These are phyloP conservation scores for Ceraclea dissimilis DNA, from an alignment of 2,888 invertebrate genomes.

Conservation along the genomic window DNA sequence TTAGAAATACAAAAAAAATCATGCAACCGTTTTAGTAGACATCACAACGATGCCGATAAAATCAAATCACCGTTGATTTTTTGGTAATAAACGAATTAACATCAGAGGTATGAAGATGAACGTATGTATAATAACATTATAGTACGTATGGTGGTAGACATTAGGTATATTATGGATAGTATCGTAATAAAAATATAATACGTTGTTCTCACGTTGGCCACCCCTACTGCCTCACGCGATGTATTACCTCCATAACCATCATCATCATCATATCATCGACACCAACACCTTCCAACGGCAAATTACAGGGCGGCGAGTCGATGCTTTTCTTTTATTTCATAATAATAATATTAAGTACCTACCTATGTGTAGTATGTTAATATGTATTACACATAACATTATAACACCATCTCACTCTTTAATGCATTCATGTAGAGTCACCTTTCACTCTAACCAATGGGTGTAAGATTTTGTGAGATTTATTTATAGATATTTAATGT, in stretches of 20 bases:
- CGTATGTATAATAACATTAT: too few relatives aligned
- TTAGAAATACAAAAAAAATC: too few relatives aligned
- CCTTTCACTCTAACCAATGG: not conserved
- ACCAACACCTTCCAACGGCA: constrained; percentile 47
- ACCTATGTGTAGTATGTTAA: not conserved
- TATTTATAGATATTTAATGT: not conserved
- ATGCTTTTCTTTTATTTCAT: constrained; percentile 15
- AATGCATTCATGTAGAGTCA: not conserved
- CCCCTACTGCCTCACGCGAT: not conserved
- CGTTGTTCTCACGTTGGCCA: not conserved
- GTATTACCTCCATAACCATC: constrained; percentile 3
- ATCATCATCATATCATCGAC: constrained; percentile 25
- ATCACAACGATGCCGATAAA: too few relatives aligned
- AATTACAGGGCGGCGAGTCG: constrained; percentile 47
- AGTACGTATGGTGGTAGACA: too few relatives aligned
- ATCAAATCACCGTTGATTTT: too few relatives aligned
- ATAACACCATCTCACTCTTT: not conserved
- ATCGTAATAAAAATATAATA: not conserved
- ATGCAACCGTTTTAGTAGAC: too few relatives aligned
- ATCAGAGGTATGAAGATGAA: too few relatives aligned
- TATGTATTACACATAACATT: too few relatives aligned
- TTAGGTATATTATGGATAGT: too few relatives aligned
- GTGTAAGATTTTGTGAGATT: not conserved
- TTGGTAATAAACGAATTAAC: too few relatives aligned
- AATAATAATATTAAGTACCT: constrained; percentile 1